Evolutionary conservation across 1,140 invertebrate species (phyloP), one percentile per base, ranked within the genome.

Genomic region (Ostrea denselamellosa): DNA sequence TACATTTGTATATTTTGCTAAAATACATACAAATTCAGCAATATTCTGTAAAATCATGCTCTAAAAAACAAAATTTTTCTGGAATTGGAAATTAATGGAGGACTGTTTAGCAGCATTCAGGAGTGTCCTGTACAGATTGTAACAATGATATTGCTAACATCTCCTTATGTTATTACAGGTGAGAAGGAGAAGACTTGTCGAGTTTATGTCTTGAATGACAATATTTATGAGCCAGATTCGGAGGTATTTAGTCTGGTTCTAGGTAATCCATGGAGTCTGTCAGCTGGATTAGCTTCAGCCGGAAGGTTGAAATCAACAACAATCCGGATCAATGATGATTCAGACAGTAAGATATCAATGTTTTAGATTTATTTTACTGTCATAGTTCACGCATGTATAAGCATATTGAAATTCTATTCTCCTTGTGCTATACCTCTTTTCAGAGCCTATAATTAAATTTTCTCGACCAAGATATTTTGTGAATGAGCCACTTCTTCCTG

Each of bases 221-320:
- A 85, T 5, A 77, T 92, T 2, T 93, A 91, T 90, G 95, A 95
- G 89, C 86, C 82, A 34, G 91, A 93, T 54, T 54, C 53, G 34
- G 94, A 95, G 89, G 90, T 92, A 87, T 95, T 95, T 89, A 88
- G 92, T 7, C 88, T 95, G 9, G 93, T 94, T 0, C 91, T 95
- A 17, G 94, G 94, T 12, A 91, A 90, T 54, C 93, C 95, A 17
- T 82, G 85, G 52, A 94, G 93, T 82, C n/a, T 82, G 7, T 89
- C 92, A 10, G 85, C 93, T 22, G 91, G 92, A 14, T 88, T 91
- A 51, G 95, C 94, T 25, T 87, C 85, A 25, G 81, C 95, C 51
- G 95, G 95, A 14, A 58, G 85, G 0, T 91, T 87, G 52, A 93
- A 94, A 87, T 68, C 81, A 9, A 94, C 95, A 0, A 89, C 88